Conservation (phyloP, 2,888 invertebrate species). For the Zhuqinia jingwanae region DNA sequence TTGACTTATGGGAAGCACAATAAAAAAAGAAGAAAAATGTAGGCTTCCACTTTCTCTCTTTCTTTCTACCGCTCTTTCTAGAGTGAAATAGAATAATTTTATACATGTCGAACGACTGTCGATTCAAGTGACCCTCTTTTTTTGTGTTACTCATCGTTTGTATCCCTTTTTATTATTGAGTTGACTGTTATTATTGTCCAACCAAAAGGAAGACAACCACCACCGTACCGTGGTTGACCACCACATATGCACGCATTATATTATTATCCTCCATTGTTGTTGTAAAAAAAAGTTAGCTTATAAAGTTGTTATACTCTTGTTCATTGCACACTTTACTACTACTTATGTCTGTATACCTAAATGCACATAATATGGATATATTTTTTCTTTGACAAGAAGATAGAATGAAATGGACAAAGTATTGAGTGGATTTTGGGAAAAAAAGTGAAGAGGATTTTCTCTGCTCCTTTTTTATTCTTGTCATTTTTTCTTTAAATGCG, state of each 20-base stretch:
- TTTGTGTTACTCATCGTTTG: conserved; percentile 11
- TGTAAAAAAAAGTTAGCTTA: not conserved
- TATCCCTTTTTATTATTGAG: conserved; percentile 39
- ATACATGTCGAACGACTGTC: conserved; percentile 19
- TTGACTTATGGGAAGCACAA: conserved; percentile 39
- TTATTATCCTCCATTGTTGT: conserved; percentile 10
- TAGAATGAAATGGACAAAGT: no score
- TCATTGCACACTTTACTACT: not conserved
- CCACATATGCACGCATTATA: conserved; percentile 6
- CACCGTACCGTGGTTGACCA: not conserved
- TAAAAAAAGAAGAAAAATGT: conserved; percentile 13
- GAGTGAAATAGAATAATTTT: not conserved
- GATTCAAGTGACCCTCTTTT: conserved; percentile 26
- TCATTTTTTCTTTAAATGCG: not conserved
- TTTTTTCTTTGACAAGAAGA: not conserved
- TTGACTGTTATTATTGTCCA: conserved; percentile 39
- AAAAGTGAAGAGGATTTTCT: not conserved
- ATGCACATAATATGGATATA: not conserved
- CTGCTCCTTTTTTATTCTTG: not conserved
- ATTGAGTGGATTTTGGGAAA: no score
- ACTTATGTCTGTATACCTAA: no score
- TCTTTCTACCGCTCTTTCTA: not conserved
- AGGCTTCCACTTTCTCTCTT: not conserved
- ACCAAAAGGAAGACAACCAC: not conserved
- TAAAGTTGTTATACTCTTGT: not conserved